phyloP scores from a whole-genome alignment of 2,888 invertebrate species.

The Drosophila merina region DNA sequence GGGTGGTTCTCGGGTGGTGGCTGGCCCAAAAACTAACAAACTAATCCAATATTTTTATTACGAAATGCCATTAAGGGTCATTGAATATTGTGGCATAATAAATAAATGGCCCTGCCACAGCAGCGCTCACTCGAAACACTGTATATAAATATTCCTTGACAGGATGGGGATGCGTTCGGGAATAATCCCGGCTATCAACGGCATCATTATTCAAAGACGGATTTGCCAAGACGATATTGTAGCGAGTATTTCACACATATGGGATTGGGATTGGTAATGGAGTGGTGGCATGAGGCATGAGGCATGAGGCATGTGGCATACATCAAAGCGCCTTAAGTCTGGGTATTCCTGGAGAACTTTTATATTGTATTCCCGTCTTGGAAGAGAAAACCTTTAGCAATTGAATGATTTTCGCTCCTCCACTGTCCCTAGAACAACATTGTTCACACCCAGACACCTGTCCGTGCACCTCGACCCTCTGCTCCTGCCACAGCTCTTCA shows the following conservation, averaged over 20 bases:
- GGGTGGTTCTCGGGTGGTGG: constrained; percentile 26
- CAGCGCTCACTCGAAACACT: constrained; percentile 6
- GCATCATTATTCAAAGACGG: constrained; percentile 80
- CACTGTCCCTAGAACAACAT: no score
- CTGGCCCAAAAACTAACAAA: constrained; percentile 69
- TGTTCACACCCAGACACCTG: constrained; percentile 46
- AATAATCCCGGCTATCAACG: constrained; percentile 77
- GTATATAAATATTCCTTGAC: constrained; percentile 7
- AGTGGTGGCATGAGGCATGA: neutral
- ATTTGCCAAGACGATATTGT: constrained; percentile 65
- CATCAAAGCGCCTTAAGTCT: constrained; percentile 70
- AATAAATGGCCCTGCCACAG: constrained; percentile 63
- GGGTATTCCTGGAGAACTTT: neutral
- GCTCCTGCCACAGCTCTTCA: neutral
- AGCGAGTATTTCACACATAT: constrained; percentile 20
- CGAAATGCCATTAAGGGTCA: constrained; percentile 80
- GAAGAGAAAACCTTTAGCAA: constrained; percentile 7
- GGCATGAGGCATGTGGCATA: constrained; percentile 41
- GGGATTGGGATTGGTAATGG: constrained; percentile 8
- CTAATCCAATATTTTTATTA: constrained; percentile 81
- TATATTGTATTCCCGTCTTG: neutral
- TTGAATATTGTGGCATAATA: constrained; percentile 80
- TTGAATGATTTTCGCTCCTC: neutral
- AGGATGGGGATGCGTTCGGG: constrained; percentile 22
- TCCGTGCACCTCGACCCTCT: neutral